These are phyloP conservation scores for Pemphigus obesinymphae DNA, from an alignment of 1,140 invertebrate genomes.

Conservation along the genomic window DNA sequence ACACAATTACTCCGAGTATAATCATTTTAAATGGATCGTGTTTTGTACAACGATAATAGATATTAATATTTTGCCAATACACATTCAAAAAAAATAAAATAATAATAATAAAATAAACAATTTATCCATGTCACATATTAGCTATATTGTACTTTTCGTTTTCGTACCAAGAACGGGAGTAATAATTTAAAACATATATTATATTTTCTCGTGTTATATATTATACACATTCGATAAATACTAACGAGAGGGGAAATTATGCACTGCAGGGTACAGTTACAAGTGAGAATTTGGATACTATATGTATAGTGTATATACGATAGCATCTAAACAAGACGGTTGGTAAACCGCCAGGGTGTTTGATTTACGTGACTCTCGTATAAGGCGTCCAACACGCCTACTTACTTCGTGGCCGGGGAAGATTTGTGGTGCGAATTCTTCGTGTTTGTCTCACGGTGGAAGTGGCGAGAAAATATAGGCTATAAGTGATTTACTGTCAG, in stretches of 20 bases:
- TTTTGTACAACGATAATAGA: constrained; percentile 15
- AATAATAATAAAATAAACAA: too few species aligned
- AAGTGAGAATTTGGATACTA: constrained; percentile 11
- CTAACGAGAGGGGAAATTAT: not conserved
- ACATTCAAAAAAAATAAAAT: too few species aligned
- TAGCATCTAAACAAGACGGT: constrained; percentile 29
- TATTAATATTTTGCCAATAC: not conserved
- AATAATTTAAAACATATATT: constrained; percentile 12
- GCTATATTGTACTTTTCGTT: not conserved
- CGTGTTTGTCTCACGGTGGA: not conserved
- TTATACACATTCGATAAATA: not conserved
- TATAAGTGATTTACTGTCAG: not conserved
- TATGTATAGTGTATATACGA: too few species aligned
- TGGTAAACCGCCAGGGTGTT: constrained; percentile 37
- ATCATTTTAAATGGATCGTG: not conserved
- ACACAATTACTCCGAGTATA: too few species aligned
- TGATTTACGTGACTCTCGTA: constrained; percentile 32
- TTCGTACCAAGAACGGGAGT: not conserved
- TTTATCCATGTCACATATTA: constrained; percentile 16
- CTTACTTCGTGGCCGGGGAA: constrained; percentile 7
- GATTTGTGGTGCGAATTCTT: constrained; percentile 31
- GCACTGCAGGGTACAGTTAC: constrained; percentile 14
- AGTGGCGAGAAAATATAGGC: not conserved
- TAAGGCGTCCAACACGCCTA: constrained; percentile 24
- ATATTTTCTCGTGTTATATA: too few species aligned